phyloP scores from a whole-genome alignment of 92 coral and sea anemone genomes.

The Phenganax subtilis region DNA sequence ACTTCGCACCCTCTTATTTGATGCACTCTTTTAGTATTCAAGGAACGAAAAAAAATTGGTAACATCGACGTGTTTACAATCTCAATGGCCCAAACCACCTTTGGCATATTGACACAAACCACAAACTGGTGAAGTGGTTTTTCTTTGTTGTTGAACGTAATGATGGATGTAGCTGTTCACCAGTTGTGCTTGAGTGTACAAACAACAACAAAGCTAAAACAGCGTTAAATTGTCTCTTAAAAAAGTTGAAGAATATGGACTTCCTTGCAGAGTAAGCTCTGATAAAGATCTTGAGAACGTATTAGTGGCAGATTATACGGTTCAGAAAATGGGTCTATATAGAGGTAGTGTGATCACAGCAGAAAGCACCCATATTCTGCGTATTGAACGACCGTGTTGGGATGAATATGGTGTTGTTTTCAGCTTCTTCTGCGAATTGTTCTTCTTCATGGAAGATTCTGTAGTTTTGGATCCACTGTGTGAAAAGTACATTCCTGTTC shows the following conservation, averaged over 20 bases:
- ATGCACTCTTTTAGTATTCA: too few relatives aligned
- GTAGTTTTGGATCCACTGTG: slow-evolving; percentile 47
- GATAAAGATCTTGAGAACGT: slow-evolving; percentile 45
- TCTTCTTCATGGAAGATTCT: slow-evolving; percentile 50
- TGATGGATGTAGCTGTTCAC: slow-evolving; percentile 39
- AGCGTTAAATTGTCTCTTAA: slow-evolving; percentile 22
- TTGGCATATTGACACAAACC: slow-evolving; percentile 40
- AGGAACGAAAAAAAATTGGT: slow-evolving; percentile 9
- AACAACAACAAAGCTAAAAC: slow-evolving; percentile 42
- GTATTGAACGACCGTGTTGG: slow-evolving; percentile 51
- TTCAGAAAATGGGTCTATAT: slow-evolving; percentile 44
- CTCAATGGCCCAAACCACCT: slow-evolving; percentile 45
- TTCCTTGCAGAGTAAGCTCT: slow-evolving; percentile 41
- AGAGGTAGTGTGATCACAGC: slow-evolving; percentile 51
- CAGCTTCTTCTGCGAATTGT: slow-evolving; percentile 42
- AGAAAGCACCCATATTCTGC: slow-evolving; percentile 48
- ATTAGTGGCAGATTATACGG: slow-evolving; percentile 46
- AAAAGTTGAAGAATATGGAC: slow-evolving; percentile 28
- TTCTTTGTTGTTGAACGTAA: slow-evolving; percentile 33
- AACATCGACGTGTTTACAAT: slow-evolving; percentile 40
- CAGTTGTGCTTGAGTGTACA: slow-evolving; percentile 35
- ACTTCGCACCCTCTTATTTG: too few relatives aligned
- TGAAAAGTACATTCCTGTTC: slow-evolving; percentile 54
- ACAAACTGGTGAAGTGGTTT: slow-evolving; percentile 41
- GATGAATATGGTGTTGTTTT: slow-evolving; percentile 55